A percentile compares a stretch with the other conserved stretches of the same genome.
phyloP scores from a whole-genome alignment of 2,113 vertebrate species.

The Brachyhypopomus gauderio region DNA sequence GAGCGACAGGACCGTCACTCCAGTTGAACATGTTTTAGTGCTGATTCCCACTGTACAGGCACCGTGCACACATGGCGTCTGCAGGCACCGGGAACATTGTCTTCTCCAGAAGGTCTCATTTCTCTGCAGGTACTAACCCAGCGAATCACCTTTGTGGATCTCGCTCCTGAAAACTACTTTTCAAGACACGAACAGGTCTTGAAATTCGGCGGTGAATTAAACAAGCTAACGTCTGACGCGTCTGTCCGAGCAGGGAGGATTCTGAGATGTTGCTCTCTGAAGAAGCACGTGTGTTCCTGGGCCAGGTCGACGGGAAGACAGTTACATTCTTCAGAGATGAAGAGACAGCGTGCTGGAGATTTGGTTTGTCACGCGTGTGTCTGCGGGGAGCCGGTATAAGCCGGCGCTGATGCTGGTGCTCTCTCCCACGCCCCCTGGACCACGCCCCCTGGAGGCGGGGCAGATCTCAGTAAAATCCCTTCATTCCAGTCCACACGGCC shows the following conservation, averaged over 20 bases:
- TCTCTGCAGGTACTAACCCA: no score
- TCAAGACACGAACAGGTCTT: neutral
- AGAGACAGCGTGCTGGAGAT: neutral
- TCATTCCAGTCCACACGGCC: neutral
- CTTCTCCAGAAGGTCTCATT: no score
- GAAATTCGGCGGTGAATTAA: neutral
- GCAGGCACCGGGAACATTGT: no score
- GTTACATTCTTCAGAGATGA: neutral
- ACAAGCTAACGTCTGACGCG: neutral
- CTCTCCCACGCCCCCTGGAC: neutral
- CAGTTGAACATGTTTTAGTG: neutral
- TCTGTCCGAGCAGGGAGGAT: neutral
- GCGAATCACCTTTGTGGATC: no score
- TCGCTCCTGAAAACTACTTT: no score
- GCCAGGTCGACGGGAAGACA: no score
- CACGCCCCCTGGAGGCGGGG: neutral
- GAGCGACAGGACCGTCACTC: neutral
- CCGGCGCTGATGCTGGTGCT: neutral
- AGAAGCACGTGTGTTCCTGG: neutral
- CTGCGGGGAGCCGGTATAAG: neutral
- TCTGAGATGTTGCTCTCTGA: neutral
- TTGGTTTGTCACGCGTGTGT: neutral
- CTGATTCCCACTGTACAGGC: neutral
- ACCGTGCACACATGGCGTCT: no score
- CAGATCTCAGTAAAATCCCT: conserved; percentile 12